These are phyloP conservation scores for Chymomyza procnemis DNA, from an alignment of 2,888 invertebrate genomes.

Conservation along the genomic window DNA sequence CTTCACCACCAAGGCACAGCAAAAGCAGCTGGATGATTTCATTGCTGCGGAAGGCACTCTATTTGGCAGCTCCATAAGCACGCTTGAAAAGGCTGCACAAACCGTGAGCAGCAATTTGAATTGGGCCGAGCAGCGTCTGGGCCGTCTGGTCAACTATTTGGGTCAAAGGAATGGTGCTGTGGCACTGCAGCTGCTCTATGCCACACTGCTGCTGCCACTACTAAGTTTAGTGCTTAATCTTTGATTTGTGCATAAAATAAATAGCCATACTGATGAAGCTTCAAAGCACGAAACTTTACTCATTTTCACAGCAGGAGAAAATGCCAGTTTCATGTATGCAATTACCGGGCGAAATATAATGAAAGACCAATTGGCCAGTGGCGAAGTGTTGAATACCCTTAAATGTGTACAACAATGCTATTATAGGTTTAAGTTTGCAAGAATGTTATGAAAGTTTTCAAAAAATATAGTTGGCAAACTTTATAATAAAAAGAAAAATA, in stretches of 20 bases:
- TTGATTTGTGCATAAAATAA: conserved; percentile 15
- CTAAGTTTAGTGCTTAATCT: conserved; percentile 27
- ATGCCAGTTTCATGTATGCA: conserved; percentile 64
- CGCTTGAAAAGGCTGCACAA: conserved; percentile 49
- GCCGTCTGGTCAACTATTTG: conserved; percentile 48
- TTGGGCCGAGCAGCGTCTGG: conserved; percentile 66
- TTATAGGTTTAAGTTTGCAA: neutral
- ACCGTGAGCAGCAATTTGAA: conserved; percentile 62
- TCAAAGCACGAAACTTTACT: conserved; percentile 26
- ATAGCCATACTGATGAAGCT: conserved; percentile 10
- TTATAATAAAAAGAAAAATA: no score
- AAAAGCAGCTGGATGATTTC: conserved; percentile 47
- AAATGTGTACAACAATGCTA: neutral
- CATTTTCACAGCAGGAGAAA: conserved; percentile 53
- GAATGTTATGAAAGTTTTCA: no score
- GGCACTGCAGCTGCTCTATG: neutral
- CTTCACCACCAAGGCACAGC: conserved; percentile 60
- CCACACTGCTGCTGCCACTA: conserved; percentile 13
- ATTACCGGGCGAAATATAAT: conserved; percentile 56
- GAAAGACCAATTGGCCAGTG: neutral
- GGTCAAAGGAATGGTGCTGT: conserved; percentile 37
- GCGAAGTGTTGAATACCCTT: neutral
- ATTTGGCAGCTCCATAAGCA: conserved; percentile 49
- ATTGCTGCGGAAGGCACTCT: conserved; percentile 31
- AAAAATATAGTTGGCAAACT: no score